Conservation (phyloP, 2,113 vertebrate species). For the Chaetodon auriga region DNA sequence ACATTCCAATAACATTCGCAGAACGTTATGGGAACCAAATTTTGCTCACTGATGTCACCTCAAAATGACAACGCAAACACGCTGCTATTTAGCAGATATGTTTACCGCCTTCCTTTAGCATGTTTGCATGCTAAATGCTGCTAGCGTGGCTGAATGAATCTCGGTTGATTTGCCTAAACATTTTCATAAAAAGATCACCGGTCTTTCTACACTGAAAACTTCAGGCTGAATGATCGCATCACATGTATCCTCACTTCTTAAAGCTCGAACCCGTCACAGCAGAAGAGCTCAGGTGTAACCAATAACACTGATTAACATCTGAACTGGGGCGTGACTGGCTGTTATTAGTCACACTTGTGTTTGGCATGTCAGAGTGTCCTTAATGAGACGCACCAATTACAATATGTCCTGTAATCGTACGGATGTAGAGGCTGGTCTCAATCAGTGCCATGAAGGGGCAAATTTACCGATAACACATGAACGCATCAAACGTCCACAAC, state of each 20-base stretch:
- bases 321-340: neutral
- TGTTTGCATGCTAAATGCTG: neutral
- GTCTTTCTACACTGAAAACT: neutral
- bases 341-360: neutral
- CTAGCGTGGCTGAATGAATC: neutral
- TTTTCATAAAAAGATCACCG: neutral
- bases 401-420: neutral
- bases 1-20: too few relatives aligned
- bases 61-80: too few relatives aligned
- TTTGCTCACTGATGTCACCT: too few relatives aligned
- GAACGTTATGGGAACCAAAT: too few relatives aligned
- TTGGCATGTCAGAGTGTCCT: neutral
- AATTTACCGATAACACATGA: neutral
- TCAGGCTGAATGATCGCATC: neutral
- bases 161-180: neutral
- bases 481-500: neutral
- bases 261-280: neutral
- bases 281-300: too few relatives aligned
- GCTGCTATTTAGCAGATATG: too few relatives aligned
- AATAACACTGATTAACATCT: too few relatives aligned
- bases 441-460: neutral
- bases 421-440: neutral
- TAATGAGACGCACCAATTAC: neutral
- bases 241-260: neutral
- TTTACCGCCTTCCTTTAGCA: too few relatives aligned